Base-by-base conservation (phyloP, 2,797 vertebrate genomes). In the Pangasius larnaudii region DNA sequence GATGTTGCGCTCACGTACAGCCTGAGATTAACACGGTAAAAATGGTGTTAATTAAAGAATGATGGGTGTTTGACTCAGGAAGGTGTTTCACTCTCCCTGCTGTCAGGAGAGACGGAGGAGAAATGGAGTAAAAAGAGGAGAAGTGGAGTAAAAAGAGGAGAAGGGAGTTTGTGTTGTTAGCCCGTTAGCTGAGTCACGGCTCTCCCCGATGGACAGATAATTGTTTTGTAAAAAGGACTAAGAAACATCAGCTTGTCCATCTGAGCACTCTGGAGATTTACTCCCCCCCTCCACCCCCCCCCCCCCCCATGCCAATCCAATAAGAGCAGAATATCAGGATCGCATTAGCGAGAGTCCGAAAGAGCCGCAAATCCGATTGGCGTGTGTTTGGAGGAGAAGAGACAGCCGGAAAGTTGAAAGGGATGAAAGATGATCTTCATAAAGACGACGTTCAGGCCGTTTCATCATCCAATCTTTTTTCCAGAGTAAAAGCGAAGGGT, bases 361-460 rank as follows among this genome's bases (percentile, higher is more conserved):
- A 91, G 89, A 88, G 88, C 86, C 84, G 71, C 86, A 91, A 93
- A 93, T 92, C 88, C 42, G 91, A 92, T 93, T 92, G 87, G 85
- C 27, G 88, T 88, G 85, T 92, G 91, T 93, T 93, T 91, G 91
- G 85, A 91, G 91, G 90, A 90, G 90, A 85, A 89, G 72, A 87
- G 85, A 89, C 65, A 85, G 88, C 85, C 77, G 89, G 90, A 92
- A 86, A 87, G 88, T 90, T 91, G 88, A 92, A 92, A 90, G 87
- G 59, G 84, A 86, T 91, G 88, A 89, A 90, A 92, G 88, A 91
- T 91, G 90, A 91, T 88, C 85, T 90, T 90, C 90, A 89, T 88
- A 88, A 91, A 86, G 58, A 67, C 65, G 53, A 86, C 84, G 88
- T 87, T 87, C 81, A 86, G 75, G 89, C 53, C 75, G 85, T 86